Percentiles rank a stretch among this genome's conserved stretches.
phyloP scores from a whole-genome alignment of 2,113 vertebrate genomes.

The Bufo gargarizans region DNA sequence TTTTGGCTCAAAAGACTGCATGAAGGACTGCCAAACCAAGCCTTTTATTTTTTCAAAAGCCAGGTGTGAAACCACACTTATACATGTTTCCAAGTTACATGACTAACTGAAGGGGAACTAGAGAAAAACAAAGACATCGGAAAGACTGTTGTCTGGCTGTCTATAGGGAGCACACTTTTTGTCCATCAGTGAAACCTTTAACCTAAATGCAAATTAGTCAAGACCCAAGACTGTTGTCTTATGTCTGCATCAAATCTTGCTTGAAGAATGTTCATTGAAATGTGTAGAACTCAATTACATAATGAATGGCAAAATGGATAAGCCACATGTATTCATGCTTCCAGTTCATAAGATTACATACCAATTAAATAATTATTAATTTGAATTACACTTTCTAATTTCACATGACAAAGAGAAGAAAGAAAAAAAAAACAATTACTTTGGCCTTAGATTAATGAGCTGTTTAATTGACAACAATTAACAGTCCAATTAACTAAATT shows the following conservation, averaged over 20 bases:
- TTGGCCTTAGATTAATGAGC: slow-evolving; percentile 59
- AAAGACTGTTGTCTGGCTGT: neutral
- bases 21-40: too few species aligned
- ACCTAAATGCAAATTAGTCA: neutral
- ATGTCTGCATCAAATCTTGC: neutral
- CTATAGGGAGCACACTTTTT: neutral
- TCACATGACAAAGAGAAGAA: slow-evolving; percentile 50
- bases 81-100: neutral
- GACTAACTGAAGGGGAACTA: neutral
- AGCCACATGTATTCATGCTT: slow-evolving; percentile 53
- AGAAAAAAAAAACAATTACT: slow-evolving; percentile 52
- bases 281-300: slow-evolving; percentile 47
- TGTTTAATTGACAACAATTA: slow-evolving; percentile 59
- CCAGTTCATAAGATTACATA: slow-evolving; percentile 43
- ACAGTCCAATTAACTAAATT: slow-evolving; percentile 58
- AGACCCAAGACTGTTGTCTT: neutral
- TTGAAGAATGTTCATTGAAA: slow-evolving; percentile 41
- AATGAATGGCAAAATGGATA: slow-evolving; percentile 36
- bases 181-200: neutral
- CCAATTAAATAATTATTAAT: slow-evolving; percentile 59
- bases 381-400: slow-evolving; percentile 56
- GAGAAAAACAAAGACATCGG: neutral
- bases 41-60: too few species aligned
- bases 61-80: too few species aligned
- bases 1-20: too few species aligned